Base-by-base conservation (phyloP, 2,113 vertebrate genomes). In the Symphodus melops region DNA sequence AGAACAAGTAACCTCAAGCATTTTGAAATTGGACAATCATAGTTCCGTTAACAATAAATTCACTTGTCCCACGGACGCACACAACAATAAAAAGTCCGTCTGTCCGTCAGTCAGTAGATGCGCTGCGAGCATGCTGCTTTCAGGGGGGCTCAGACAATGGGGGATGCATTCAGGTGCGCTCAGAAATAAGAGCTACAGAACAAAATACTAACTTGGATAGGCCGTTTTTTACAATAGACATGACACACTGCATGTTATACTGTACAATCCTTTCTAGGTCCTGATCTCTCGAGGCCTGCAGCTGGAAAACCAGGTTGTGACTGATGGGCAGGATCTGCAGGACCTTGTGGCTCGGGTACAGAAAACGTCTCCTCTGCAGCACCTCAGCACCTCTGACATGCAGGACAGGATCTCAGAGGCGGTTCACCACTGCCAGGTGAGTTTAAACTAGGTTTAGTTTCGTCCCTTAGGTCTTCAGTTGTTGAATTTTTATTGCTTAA, bases 261-360 rank as follows among this genome's bases (percentile, higher is more conserved):
- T n/a, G 5, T 33, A n/a, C n/a, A 33, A 39, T 33, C 42, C 13
- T 53, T 21, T 42, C 21, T 19, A 88, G 86, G 25, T 4, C 1
- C 46, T 87, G 52, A 36, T 86, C 10, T 73, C 83, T 53, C 68
- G 75, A 61, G 83, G 86, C 4, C 37, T 77, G 68, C 74, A 79
- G 64, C 81, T 88, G 3, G 16, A 62, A 49, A 66, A 67, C 46
- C 68, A 67, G 48, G 72, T 74, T 46, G 3, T 39, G 48, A 56
- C 46, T 4, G 86, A 84, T 1, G 42, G 48, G 1, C 68, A n/a
- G 25, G 42, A 68, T 57, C 75, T 88, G 48, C 77, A 25, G 53
- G 64, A 61, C 2, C 14, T 76, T 20, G 68, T 79, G 44, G 19
- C 11, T 20, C 41, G 0, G 44, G 25, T 62, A 7, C 68, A 61